Evolutionary conservation across 2,797 vertebrate species (phyloP).

Genomic region (Gadopsis marmoratus): DNA sequence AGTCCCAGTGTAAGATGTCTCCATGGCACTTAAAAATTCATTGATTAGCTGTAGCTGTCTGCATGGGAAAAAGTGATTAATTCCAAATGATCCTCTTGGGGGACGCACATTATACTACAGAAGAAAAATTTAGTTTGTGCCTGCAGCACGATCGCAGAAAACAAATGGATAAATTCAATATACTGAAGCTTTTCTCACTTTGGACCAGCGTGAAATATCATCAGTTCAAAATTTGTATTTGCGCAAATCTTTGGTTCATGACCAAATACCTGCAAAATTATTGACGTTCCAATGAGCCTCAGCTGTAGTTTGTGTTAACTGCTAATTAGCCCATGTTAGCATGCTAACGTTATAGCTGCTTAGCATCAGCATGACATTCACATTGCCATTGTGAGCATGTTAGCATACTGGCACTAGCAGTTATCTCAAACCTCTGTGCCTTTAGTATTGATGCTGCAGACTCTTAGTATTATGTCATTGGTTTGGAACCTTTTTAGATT

Average conservation of each 20-base stretch:
- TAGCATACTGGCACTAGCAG: too few species aligned
- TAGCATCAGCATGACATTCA: too few species aligned
- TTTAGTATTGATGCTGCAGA: too few species aligned
- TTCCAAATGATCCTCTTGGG: slow-evolving; percentile 23
- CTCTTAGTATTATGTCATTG: not conserved
- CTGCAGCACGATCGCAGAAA: not conserved
- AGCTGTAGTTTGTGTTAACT: not conserved
- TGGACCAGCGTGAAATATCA: not conserved
- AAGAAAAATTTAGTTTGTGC: not conserved
- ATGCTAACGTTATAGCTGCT: too few species aligned
- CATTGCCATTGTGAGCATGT: too few species aligned
- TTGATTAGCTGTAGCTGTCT: slow-evolving; percentile 48
- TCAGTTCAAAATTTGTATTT: not conserved
- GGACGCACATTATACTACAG: not conserved
- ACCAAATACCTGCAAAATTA: not conserved
- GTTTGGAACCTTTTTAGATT: not conserved
- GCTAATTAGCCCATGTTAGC: too few species aligned
- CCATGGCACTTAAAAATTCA: slow-evolving; percentile 38
- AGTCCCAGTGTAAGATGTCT: slow-evolving; percentile 38
- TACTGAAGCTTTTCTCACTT: not conserved
- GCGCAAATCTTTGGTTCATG: not conserved
- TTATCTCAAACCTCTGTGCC: too few species aligned
- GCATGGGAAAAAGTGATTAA: slow-evolving; percentile 14
- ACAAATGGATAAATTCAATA: not conserved
- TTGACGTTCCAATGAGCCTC: not conserved